Evolutionary conservation across 1,140 invertebrate genomes (phyloP), one percentile per base, ranked within the genome.

Genomic region (Scaptomyza pallida): DNA sequence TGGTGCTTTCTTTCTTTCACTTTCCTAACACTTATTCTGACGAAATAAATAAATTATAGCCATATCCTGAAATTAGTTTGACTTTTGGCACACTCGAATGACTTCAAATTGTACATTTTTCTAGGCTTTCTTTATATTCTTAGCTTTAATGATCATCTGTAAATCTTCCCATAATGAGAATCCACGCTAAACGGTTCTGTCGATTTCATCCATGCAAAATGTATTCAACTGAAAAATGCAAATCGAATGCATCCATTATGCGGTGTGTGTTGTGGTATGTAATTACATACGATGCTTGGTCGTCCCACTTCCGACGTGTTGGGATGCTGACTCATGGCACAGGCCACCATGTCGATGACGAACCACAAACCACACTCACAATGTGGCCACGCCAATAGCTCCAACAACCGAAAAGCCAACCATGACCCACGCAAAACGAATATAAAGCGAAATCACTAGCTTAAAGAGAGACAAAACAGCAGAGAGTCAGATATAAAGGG

Each of bases 351-450:
- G 52, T n/a, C 75, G 55, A 75, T 72, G 75, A 83, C 75, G 75
- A 83, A 83, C 75, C 67, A 41, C 50, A 52, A 33, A 10, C 30
- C 35, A 63, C 30, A 59, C 44, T 44, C 10, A 57, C 37, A 44
- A 40, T 37, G 30, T 55, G 26, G 37, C 35, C 50, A 41, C 60
- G 51, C 43, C 13, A 54, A 44, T 51, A 33, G 44, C 33, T 9
- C n/a, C 55, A 61, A 33, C 41, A 33, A 45, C 43, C 50, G 59
- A 33, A 83, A 70, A 62, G 55, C 23, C 61, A 82, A 85, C 79
- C 80, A 79, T 83, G 79, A 83, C 80, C 79, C 79, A 83, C 79
- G 80, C 79, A 79, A 78, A 40, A 17, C 50, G 6, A 52, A 2
- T 30, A 13, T 6, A 8, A 47, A 23, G 17, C 50, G 30, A 37